These are phyloP conservation scores for Hydrochoerus hydrochaeris DNA, from an alignment of 2,113 vertebrate species.

Conservation along the genomic window DNA sequence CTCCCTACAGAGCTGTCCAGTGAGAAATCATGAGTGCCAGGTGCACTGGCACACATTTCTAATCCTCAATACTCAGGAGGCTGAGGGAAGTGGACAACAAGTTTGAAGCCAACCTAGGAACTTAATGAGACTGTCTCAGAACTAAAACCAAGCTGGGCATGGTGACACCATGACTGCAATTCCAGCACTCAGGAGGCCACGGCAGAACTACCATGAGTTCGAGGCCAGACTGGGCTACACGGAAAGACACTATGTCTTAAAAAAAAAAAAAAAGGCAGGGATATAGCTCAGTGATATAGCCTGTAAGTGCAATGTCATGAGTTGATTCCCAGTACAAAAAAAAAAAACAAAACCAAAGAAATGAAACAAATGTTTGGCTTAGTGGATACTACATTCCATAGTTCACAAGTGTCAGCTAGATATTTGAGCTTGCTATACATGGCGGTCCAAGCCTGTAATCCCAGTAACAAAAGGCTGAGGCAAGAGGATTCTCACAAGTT, in stretches of 20 bases:
- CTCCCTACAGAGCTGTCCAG: no score
- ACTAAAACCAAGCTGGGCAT: not conserved
- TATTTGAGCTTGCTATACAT: not conserved
- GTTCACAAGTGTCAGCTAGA: not conserved
- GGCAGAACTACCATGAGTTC: not conserved
- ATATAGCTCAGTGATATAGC: no score
- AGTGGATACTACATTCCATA: not conserved
- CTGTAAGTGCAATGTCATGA: no score
- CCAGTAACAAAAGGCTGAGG: not conserved
- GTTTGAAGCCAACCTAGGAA: not conserved
- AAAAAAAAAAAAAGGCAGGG: no score
- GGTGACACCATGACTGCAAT: not conserved
- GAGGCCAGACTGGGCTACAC: not conserved
- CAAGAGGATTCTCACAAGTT: not conserved
- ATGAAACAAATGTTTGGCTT: not conserved
- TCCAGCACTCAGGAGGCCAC: not conserved
- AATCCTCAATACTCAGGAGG: not conserved
- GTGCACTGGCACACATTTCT: not conserved
- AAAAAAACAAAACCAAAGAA: not conserved
- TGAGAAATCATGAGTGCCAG: not conserved
- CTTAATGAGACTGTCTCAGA: not conserved
- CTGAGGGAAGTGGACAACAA: not conserved
- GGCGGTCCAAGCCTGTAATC: not conserved
- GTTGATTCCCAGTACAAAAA: no score
- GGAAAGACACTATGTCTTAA: not conserved